A percentile compares a stretch with the other conserved stretches of the same genome.
Evolutionary conservation across 2,797 vertebrate species (phyloP).

Genomic region (Buceros bicornis): DNA sequence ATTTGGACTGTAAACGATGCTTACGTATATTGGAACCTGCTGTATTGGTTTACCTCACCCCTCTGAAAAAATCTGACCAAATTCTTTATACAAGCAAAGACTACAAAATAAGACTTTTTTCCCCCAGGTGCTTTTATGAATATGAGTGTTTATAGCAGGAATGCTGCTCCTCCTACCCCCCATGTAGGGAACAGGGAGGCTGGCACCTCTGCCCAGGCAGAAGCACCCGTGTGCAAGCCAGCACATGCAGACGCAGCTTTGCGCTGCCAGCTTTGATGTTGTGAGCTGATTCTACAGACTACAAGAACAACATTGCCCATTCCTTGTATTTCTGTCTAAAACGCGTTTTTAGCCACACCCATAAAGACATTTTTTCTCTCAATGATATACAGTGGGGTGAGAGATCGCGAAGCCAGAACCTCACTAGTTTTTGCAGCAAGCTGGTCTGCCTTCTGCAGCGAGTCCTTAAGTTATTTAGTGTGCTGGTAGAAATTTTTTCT

Average conservation of each 20-base stretch:
- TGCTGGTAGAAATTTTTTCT: neutral
- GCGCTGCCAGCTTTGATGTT: neutral
- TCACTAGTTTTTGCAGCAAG: neutral
- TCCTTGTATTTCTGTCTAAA: neutral
- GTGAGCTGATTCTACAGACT: neutral
- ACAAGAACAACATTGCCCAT: neutral
- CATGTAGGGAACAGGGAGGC: neutral
- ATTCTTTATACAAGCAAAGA: neutral
- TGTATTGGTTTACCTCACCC: neutral
- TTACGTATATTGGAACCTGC: neutral
- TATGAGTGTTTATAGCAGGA: neutral
- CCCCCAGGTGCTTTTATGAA: neutral
- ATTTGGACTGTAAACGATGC: neutral
- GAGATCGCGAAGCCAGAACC: neutral
- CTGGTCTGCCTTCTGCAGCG: fast-evolving
- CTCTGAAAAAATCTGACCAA: neutral
- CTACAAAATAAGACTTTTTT: neutral
- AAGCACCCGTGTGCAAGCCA: constrained; percentile 8
- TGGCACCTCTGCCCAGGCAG: neutral
- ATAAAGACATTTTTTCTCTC: neutral
- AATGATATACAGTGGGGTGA: neutral
- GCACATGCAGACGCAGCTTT: constrained; percentile 1
- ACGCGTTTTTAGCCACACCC: neutral
- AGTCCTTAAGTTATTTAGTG: neutral
- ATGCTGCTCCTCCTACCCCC: neutral